Evolutionary conservation across 2,797 vertebrate genomes (phyloP).

Genomic region (Melanotaenia nigrans): DNA sequence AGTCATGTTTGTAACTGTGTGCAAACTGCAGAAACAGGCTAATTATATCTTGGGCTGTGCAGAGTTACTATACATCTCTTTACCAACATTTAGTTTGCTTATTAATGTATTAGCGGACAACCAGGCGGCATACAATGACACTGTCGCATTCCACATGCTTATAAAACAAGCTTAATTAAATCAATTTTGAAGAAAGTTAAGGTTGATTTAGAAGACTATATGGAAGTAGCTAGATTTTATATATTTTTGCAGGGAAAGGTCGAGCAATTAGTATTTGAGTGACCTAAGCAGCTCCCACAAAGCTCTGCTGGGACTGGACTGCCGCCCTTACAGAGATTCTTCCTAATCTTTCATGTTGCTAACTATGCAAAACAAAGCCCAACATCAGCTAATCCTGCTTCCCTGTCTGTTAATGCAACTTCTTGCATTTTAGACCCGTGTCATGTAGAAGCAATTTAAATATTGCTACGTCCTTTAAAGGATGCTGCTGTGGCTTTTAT

Average conservation of each 20-base stretch:
- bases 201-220: not conserved
- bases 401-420: not conserved
- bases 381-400: not conserved
- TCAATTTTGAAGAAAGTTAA: not conserved
- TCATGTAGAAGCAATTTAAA: not conserved
- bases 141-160: too few species aligned
- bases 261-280: not conserved
- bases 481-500: not conserved
- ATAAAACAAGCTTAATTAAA: not conserved
- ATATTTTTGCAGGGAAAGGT: not conserved
- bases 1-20: too few species aligned
- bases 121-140: not conserved
- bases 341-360: not conserved
- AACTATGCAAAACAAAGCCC: not conserved
- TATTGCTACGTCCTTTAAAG: not conserved
- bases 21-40: too few species aligned
- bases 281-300: not conserved
- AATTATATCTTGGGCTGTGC: too few species aligned
- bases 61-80: too few species aligned
- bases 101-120: not conserved
- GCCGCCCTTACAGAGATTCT: not conserved
- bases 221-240: not conserved
- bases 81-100: too few species aligned
- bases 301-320: not conserved
- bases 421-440: not conserved